Evolutionary conservation across 2,113 vertebrate genomes (phyloP).

Genomic region (Megaceryle maxima): DNA sequence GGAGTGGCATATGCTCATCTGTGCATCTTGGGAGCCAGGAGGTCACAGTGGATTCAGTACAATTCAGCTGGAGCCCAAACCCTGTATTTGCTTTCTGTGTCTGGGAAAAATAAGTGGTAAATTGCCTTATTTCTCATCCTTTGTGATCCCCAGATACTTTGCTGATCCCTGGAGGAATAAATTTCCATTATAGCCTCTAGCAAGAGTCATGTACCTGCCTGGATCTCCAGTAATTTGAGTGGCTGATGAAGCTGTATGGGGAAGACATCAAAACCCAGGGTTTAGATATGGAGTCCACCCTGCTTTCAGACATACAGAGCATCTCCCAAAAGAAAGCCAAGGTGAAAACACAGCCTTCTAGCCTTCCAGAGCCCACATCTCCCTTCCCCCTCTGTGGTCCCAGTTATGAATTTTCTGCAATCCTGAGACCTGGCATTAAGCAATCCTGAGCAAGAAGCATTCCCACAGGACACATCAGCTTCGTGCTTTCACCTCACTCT

Average conservation of each 20-base stretch:
- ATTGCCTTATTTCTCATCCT: neutral
- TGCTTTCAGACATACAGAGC: neutral
- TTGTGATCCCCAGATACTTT: neutral
- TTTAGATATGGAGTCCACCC: neutral
- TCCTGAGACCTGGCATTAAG: neutral
- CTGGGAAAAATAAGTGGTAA: neutral
- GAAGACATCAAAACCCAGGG: neutral
- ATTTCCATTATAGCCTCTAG: neutral
- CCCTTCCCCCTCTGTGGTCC: neutral
- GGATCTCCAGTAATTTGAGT: neutral
- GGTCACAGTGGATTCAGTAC: neutral
- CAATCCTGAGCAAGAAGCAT: neutral
- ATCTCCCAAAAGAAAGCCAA: neutral
- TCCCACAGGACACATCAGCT: fast-evolving
- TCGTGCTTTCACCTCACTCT: neutral
- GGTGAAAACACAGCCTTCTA: neutral
- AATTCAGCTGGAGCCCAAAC: neutral
- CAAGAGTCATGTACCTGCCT: neutral
- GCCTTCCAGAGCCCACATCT: neutral
- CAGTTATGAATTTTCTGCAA: neutral
- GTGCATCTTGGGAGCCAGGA: neutral
- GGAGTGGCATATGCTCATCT: neutral
- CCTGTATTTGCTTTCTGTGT: neutral
- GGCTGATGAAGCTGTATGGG: neutral
- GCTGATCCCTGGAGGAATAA: neutral